Evolutionary conservation across 2,888 invertebrate genomes (phyloP).

Genomic region (Ypsolopha sequella): DNA sequence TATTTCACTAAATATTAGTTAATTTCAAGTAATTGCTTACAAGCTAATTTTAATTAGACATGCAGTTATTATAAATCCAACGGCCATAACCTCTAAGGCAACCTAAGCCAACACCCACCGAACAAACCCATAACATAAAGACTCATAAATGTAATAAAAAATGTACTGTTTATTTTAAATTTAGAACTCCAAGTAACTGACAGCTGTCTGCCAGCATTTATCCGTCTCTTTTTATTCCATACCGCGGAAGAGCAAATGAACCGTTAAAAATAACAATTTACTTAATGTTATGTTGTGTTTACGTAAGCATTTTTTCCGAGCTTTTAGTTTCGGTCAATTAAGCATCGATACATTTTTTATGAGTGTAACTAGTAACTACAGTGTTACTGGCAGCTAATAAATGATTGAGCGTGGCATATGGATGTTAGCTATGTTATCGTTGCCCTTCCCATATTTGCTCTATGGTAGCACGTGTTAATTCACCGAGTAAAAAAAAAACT

Average conservation of each 20-base stretch:
- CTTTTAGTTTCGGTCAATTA: constrained; percentile 51
- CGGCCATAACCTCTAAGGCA: neutral
- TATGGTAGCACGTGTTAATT: constrained; percentile 48
- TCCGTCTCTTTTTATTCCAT: constrained; percentile 19
- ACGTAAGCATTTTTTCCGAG: constrained; percentile 36
- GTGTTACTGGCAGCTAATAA: constrained; percentile 17
- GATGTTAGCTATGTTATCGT: constrained; percentile 18
- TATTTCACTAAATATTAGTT: no score
- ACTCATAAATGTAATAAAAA: constrained; percentile 40
- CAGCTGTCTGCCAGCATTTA: constrained; percentile 58
- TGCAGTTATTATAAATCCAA: no score
- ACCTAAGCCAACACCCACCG: neutral
- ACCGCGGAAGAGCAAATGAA: constrained; percentile 51
- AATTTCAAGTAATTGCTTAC: no score
- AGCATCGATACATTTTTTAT: constrained; percentile 2
- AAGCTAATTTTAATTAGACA: no score
- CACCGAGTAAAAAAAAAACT: constrained; percentile 1
- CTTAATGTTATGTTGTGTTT: constrained; percentile 23
- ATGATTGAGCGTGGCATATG: constrained; percentile 33
- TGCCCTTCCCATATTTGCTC: constrained; percentile 27
- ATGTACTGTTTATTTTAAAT: constrained; percentile 55
- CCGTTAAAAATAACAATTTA: constrained; percentile 55
- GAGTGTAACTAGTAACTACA: neutral
- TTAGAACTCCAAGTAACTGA: constrained; percentile 48
- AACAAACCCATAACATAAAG: constrained; percentile 11